phyloP scores from a whole-genome alignment of 2,797 vertebrate genomes.

The Cebuella pygmaea region DNA sequence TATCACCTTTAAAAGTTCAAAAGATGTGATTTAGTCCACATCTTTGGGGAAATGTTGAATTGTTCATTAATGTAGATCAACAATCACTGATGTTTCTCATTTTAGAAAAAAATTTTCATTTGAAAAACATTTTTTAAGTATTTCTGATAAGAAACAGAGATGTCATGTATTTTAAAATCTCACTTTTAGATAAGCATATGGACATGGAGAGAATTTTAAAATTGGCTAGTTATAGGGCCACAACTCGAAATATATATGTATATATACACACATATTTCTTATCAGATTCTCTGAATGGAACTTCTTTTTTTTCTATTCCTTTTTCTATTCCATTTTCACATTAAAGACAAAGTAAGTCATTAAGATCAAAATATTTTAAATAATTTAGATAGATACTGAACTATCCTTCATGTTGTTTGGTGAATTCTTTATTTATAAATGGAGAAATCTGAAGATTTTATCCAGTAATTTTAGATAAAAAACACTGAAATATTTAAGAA shows the following conservation, averaged over 20 bases:
- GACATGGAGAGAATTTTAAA: conserved; percentile 43
- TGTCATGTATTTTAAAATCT: conserved; percentile 50
- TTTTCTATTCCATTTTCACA: background rate
- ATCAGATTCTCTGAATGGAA: background rate
- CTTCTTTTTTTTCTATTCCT: background rate
- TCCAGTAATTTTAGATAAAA: background rate
- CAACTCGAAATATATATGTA: background rate
- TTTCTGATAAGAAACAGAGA: conserved; percentile 47
- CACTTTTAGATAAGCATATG: conserved; percentile 41
- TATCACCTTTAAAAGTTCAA: conserved; percentile 55
- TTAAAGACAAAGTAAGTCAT: conserved; percentile 43
- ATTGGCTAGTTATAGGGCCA: background rate
- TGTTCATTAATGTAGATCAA: conserved; percentile 26
- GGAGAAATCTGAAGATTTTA: conserved; percentile 4
- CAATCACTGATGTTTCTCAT: conserved; percentile 37
- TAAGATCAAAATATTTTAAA: conserved; percentile 27
- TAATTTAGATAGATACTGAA: conserved; percentile 33
- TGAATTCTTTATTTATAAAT: background rate
- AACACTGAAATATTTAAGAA: background rate
- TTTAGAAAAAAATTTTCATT: conserved; percentile 49
- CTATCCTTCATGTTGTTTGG: background rate
- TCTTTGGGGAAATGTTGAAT: conserved; percentile 36
- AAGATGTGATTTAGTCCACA: conserved; percentile 47
- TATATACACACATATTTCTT: background rate
- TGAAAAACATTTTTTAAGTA: conserved; percentile 46